A percentile compares a stretch with the other conserved stretches of the same genome.
Conservation (phyloP, 2,797 vertebrate species). For the Gorsachius magnificus region DNA sequence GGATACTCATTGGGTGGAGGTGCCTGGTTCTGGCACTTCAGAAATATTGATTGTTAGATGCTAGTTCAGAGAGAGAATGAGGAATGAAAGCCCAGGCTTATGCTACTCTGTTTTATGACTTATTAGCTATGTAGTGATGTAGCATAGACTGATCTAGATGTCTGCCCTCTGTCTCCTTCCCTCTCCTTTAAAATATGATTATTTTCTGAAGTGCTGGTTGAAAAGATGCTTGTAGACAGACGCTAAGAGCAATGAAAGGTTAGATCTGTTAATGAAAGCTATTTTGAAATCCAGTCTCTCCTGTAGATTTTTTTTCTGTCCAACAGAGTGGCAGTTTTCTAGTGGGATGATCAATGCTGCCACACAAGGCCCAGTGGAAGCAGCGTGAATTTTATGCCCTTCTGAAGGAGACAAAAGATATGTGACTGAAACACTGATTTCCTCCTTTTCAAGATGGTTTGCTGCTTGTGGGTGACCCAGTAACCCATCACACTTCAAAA, state of each 20-base stretch:
- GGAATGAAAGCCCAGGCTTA: not conserved
- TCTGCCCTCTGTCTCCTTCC: not conserved
- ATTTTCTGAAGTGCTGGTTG: not conserved
- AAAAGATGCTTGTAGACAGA: not conserved
- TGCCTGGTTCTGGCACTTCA: not conserved
- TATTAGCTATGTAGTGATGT: not conserved
- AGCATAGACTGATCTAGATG: not conserved
- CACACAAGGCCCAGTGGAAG: rapidly evolving
- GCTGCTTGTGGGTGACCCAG: not conserved
- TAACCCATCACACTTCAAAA: not conserved
- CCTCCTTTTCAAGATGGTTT: not conserved
- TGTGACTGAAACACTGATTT: not conserved
- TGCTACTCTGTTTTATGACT: not conserved
- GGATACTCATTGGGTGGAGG: not conserved
- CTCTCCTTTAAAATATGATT: not conserved
- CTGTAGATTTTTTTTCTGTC: not conserved
- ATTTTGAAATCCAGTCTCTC: not conserved
- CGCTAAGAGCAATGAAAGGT: not conserved
- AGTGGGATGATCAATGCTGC: not conserved
- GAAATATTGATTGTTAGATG: not conserved
- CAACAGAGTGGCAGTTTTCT: not conserved
- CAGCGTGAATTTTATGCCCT: not conserved
- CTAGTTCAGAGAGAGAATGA: not conserved
- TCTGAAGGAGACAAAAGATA: not conserved
- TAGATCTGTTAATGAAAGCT: not conserved